Evolutionary conservation across 2,888 invertebrate species (phyloP).

Genomic region (Hirtodrosophila duncani): DNA sequence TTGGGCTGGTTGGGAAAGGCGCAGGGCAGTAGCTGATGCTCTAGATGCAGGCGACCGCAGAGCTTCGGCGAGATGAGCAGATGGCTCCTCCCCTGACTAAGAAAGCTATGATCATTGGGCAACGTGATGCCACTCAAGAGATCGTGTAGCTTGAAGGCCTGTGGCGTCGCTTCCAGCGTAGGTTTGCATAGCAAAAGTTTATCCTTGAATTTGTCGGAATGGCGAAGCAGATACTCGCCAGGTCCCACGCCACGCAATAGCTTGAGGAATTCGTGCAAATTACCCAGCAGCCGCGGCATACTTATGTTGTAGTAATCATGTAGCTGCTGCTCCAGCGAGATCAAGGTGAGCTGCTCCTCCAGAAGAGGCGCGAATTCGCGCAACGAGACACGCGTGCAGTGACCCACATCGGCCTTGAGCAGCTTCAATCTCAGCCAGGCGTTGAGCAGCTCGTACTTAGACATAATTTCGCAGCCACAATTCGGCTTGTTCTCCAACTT

Average conservation of each 20-base stretch:
- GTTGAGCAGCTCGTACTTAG: slow-evolving; percentile 66
- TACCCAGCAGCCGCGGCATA: slow-evolving; percentile 51
- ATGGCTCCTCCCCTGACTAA: slow-evolving; percentile 42
- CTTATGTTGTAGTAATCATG: slow-evolving; percentile 45
- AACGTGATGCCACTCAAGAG: slow-evolving; percentile 35
- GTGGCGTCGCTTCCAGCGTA: slow-evolving; percentile 35
- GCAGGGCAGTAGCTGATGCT: slow-evolving; percentile 60
- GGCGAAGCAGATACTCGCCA: slow-evolving; percentile 68
- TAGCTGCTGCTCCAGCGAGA: slow-evolving; percentile 57
- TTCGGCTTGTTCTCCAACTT: slow-evolving; percentile 73
- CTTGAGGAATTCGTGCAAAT: slow-evolving; percentile 62
- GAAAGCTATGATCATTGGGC: slow-evolving; percentile 60
- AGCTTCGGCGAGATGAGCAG: slow-evolving; percentile 60
- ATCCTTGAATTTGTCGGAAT: slow-evolving; percentile 58
- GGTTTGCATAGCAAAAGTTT: slow-evolving; percentile 67
- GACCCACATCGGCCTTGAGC: slow-evolving; percentile 26
- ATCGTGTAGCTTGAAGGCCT: slow-evolving; percentile 51
- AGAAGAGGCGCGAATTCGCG: slow-evolving; percentile 48
- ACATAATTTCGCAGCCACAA: slow-evolving; percentile 73
- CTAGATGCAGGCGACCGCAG: slow-evolving; percentile 60
- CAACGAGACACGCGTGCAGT: slow-evolving; percentile 59
- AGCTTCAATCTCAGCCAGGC: slow-evolving; percentile 70
- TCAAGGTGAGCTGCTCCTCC: slow-evolving; percentile 50
- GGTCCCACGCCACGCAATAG: slow-evolving; percentile 46
- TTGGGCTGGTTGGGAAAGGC: slow-evolving; percentile 46